phyloP scores from a whole-genome alignment of 2,888 invertebrate species.

The Smittia sp. region DNA sequence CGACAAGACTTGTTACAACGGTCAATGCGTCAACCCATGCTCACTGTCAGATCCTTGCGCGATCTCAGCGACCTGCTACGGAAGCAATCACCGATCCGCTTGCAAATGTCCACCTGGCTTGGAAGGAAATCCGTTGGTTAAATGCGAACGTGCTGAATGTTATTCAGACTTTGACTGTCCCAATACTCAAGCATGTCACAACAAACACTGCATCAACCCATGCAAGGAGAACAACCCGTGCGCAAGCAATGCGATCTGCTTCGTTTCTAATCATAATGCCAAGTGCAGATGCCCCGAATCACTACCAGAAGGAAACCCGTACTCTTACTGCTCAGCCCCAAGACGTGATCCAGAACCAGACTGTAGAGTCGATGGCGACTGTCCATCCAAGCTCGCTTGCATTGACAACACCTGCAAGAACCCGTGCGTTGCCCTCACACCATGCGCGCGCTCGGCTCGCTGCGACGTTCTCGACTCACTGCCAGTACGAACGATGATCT shows the following conservation, averaged over 20 bases:
- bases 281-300: constrained; percentile 80
- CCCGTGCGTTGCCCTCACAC: constrained; percentile 72
- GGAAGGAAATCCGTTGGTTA: constrained; percentile 75
- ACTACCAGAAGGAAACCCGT: constrained; percentile 75
- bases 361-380: constrained; percentile 75
- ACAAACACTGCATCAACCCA: constrained; percentile 74
- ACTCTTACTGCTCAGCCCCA: constrained; percentile 67
- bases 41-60: constrained; percentile 77
- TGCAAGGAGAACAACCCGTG: constrained; percentile 70
- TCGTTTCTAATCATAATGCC: constrained; percentile 74
- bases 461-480: constrained; percentile 82
- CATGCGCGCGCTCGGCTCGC: constrained; percentile 70
- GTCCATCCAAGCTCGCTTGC: constrained; percentile 77
- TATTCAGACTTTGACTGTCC: constrained; percentile 77
- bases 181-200: constrained; percentile 67
- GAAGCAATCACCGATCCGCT: constrained; percentile 72
- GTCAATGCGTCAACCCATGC: constrained; percentile 79
- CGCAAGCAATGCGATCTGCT: constrained; percentile 79
- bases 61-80: constrained; percentile 79
- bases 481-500: constrained; percentile 83
- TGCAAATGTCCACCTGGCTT: constrained; percentile 77
- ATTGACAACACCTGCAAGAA: constrained; percentile 74
- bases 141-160: constrained; percentile 76
- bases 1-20: constrained; percentile 77
- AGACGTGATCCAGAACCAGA: constrained; percentile 59